Base-by-base conservation (phyloP, 2,113 vertebrate genomes). In the Hippocampus zosterae region DNA sequence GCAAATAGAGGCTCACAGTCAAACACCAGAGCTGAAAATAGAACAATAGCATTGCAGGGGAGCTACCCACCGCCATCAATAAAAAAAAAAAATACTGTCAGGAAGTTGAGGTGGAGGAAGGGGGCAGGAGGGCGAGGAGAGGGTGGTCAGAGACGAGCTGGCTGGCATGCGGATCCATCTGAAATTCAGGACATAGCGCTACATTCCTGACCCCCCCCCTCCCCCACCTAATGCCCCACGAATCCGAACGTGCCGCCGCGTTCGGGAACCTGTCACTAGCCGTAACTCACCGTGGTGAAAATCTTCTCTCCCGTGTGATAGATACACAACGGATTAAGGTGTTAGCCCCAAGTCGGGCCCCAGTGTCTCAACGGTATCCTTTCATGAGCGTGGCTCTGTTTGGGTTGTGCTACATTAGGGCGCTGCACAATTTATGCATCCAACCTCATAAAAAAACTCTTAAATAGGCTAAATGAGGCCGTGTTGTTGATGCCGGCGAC, bases 241-340 rank as follows among this genome's bases (percentile, higher is more conserved):
- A 42, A 42, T 40, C 37, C 21, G 61, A 64, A 40, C 21, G 61
- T 46, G 63, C 63, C 63, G 41, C 13, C n/a, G 40, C 41, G 63
- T 65, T 27, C 2, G 16, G 13, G 12, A 65, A 44, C 62, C 62
- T 65, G 62, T 65, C 41, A 25, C 42, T 16, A 44, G 23, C 42
- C 42, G n/a, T 65, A 65, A 65, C 41, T 65, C 63, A 65, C 37
- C 16, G n/a, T 16, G 42, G 63, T 46, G 63, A 65, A 23, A 65
- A 46, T 65, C 63, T 46, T 46, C 63, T 48, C 63, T n/a, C 8
- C 41, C 21, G 21, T 25, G 15, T 59, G 56, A 59, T 59, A 59
- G 56, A 59, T 59, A 59, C 57, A 33, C 63, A 16, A 25, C 42
- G 23, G 41, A 46, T 65, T 65, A 46, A 46, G 63, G 46, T 27